Percentiles rank a stretch among this genome's conserved stretches.
phyloP scores from a whole-genome alignment of 2,888 invertebrate species.

The Agrypnus murinus region DNA sequence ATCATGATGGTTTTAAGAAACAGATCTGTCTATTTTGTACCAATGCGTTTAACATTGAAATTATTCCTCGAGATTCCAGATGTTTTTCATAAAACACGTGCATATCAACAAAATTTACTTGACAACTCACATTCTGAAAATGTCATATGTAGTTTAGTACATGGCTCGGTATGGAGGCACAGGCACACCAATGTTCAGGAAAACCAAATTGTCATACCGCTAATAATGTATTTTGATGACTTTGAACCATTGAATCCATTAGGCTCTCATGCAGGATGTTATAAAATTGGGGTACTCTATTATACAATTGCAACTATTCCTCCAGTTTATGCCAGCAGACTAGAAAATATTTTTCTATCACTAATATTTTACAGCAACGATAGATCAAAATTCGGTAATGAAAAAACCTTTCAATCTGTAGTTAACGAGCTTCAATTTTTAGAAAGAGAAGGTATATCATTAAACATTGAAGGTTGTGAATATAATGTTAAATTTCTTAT shows the following conservation, averaged over 20 bases:
- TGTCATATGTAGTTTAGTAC: too few relatives aligned
- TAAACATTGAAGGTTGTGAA: too few relatives aligned
- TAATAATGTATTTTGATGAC: constrained; percentile 56
- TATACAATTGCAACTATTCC: constrained; percentile 52
- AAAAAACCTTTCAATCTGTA: constrained; percentile 53
- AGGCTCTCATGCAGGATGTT: constrained; percentile 53
- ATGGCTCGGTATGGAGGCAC: too few relatives aligned
- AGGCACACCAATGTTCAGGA: too few relatives aligned
- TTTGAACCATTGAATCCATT: constrained; percentile 56
- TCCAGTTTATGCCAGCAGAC: constrained; percentile 41
- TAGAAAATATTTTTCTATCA: constrained; percentile 57
- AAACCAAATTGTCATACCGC: constrained; percentile 49
- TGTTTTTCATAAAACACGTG: too few relatives aligned
- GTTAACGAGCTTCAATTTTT: constrained; percentile 55
- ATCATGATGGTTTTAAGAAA: too few relatives aligned
- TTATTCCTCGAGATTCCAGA: too few relatives aligned
- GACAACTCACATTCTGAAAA: too few relatives aligned
- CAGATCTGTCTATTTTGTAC: too few relatives aligned
- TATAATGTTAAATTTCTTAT: not conserved
- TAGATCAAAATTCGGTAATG: constrained; percentile 56
- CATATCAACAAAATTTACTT: too few relatives aligned
- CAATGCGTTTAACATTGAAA: too few relatives aligned
- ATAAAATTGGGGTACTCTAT: constrained; percentile 58
- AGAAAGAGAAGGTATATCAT: constrained; percentile 54
- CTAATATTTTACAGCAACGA: constrained; percentile 56